A percentile compares a stretch with the other conserved stretches of the same genome.
These are phyloP conservation scores for Sorex maritimensis DNA, from an alignment of 2,797 vertebrate genomes.

Conservation along the genomic window DNA sequence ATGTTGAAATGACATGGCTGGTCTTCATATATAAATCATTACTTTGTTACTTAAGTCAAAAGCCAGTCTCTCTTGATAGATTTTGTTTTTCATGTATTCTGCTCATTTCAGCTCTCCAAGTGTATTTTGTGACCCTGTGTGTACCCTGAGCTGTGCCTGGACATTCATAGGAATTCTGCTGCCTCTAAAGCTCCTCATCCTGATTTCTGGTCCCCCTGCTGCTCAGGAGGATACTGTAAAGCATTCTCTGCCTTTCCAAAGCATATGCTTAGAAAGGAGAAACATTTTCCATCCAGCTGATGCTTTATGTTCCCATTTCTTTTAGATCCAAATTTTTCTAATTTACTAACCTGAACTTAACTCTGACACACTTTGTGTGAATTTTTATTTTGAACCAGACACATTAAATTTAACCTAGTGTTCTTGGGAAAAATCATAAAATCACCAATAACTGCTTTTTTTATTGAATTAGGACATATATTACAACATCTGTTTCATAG, in stretches of 20 bases:
- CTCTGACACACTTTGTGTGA: slow-evolving; percentile 22
- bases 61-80: background rate
- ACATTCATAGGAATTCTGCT: accelerated
- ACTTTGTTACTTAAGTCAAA: slow-evolving; percentile 16
- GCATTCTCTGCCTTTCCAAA: slow-evolving; percentile 45
- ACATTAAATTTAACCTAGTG: slow-evolving; percentile 57
- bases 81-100: background rate
- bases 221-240: background rate
- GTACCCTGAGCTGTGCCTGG: no score
- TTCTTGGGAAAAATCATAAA: slow-evolving; percentile 77
- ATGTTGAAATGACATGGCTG: slow-evolving; percentile 45
- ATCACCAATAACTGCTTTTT: slow-evolving; percentile 65
- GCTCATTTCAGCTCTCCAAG: background rate
- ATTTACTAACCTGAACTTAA: slow-evolving; percentile 60
- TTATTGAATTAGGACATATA: slow-evolving; percentile 82
- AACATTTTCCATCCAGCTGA: background rate
- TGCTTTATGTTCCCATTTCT: slow-evolving; percentile 62
- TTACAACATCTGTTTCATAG: slow-evolving; percentile 84
- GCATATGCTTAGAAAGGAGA: slow-evolving; percentile 50
- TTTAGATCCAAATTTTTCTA: slow-evolving; percentile 48
- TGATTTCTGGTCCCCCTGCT: accelerated
- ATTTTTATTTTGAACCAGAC: slow-evolving; percentile 71
- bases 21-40: background rate
- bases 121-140: background rate
- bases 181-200: no score